Base-by-base conservation (phyloP, 1,140 invertebrate species). In the Globodera rostochiensis region DNA sequence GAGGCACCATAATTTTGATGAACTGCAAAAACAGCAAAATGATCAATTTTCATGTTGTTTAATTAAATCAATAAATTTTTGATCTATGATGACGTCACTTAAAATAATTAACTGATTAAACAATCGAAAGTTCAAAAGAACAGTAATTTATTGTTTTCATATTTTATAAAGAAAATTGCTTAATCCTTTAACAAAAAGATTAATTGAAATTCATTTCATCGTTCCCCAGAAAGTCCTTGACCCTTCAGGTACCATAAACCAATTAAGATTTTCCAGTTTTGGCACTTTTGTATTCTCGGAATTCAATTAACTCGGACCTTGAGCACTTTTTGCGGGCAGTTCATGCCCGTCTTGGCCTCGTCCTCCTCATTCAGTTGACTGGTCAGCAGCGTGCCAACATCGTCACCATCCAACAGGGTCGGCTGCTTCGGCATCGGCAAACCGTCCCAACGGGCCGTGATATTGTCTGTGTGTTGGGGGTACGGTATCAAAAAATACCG, bases 1-100 rank as follows among this genome's bases (percentile, higher is more conserved):
- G 88, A 57, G 88, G 88, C 69, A 86, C 81, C 6, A 90, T 80
- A 50, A 89, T 89, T 88, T 89, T 89, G 76, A 89, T 86, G 64
- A 89, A 89, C 88, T 89, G 83, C 45, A 82, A 50, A 21, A 19
- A 15, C 5, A 78, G 9, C 49, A 25, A n/a, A 78, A 45, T 13
- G 47, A 8, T 36, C 36, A 36, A 36, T 36, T 36, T 36, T 36
- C 36, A 36, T 3, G 36, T 3, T 2, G 36, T 36, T 36, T 36
- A 36, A 36, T 36, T 36, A 36, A 36, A 36, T 36, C 36, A 36
- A 36, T 36, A 36, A 36, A 36, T 36, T 36, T 36, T 36, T 36
- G 36, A 36, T 36, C 36, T 36, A 3, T 36, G 36, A 36, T 36
- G 36, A 36, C 36, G 36, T 36, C 36, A 36, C 36, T 36, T 36